Percentiles rank a stretch among this genome's conserved stretches.
Conservation (phyloP, 2,888 invertebrate genomes). For the Lithophane ornitopus region DNA sequence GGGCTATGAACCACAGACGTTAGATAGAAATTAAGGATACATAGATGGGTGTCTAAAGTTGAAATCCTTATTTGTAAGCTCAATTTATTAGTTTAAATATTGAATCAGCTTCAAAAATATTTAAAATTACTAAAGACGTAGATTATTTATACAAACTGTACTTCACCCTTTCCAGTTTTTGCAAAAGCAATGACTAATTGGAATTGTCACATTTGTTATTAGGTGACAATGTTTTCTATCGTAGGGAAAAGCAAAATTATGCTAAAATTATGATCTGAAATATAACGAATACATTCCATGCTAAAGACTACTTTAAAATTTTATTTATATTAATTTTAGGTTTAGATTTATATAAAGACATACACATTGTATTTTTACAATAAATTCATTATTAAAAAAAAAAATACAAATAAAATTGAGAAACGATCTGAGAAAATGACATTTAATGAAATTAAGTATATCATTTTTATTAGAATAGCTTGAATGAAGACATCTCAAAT, state of each 20-base stretch:
- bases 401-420: background rate
- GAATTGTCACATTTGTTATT: background rate
- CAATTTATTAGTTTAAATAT: constrained; percentile 14
- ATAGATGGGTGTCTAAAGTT: background rate
- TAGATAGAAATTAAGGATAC: background rate
- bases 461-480: constrained; percentile 21
- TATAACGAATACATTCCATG: constrained; percentile 44
- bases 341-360: background rate
- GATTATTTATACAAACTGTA: background rate
- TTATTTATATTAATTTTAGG: constrained; percentile 18
- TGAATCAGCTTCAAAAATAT: background rate
- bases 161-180: constrained; percentile 19
- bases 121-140: background rate
- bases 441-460: constrained; percentile 16
- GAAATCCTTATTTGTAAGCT: constrained; percentile 21
- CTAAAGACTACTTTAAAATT: constrained; percentile 43
- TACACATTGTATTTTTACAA: background rate
- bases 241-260: background rate
- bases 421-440: constrained; percentile 29
- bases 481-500: background rate
- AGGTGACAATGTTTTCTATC: background rate
- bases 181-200: background rate
- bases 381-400: background rate
- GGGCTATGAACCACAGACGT: background rate
- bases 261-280: constrained; percentile 45